Evolutionary conservation across 2,797 vertebrate genomes (phyloP), one percentile per base, ranked within the genome.

Genomic region (Poecile montanus): DNA sequence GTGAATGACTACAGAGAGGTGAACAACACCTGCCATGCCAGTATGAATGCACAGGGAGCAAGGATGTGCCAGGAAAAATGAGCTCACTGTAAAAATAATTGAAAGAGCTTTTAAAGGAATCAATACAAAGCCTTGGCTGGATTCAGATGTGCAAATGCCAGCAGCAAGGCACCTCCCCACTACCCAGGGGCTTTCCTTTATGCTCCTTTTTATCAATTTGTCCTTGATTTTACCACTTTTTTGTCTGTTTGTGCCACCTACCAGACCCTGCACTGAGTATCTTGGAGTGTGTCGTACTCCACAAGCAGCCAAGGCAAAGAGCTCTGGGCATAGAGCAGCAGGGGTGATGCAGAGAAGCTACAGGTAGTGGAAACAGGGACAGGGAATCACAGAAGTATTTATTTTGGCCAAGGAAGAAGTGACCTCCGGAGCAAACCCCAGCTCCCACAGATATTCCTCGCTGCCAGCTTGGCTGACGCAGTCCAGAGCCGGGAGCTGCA

Each of bases 51-150:
- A 58, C 53, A 50, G 67, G 44, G 56, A 88, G 53, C 29, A 44
- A 71, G 66, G 53, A 44, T 10, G 48, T 80, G 88, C 90, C 94
- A 94, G 88, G 34, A 85, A 50, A 70, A 62, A 88, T 75, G 83
- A 96, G 80, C 83, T 90, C 80, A 93, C 36, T 54, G 83, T 34
- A 65, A 93, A 93, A 93, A 51, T 71, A 94, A 88, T 84, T 95
- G 88, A 75, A 95, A 93, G 80, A 71, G 77, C 80, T 90, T 78
- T 91, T 61, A 75, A 44, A 88, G 50, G 72, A 91, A 91, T 91
- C 83, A 71, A 78, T 84, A 68, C 29, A 60, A 63, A 86, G 50
- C 68, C 53, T 50, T 65, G 26, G 38, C 21, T 71, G 62, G 50
- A 54, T 68, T 88, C 88, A 70, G 42, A 77, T 15, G 62, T 45